Evolutionary conservation across 2,113 vertebrate species (phyloP).

Genomic region (Etheostoma spectabile): DNA sequence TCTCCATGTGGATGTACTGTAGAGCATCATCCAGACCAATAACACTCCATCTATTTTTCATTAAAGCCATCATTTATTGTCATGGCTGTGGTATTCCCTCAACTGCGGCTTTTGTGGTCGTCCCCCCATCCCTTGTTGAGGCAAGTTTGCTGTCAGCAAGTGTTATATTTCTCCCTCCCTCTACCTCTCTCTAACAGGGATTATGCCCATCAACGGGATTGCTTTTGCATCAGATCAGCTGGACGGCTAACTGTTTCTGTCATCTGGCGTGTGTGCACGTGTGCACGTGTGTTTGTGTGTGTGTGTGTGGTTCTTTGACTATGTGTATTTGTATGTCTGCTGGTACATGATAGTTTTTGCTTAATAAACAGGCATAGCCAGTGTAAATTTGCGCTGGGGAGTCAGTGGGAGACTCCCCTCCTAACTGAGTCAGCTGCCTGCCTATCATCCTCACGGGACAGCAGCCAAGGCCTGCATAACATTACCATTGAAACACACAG

Average conservation of each 20-base stretch:
- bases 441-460: conserved; percentile 39
- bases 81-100: conserved; percentile 29
- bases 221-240: conserved; percentile 70
- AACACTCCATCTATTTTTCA: conserved; percentile 54
- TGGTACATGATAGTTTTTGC: conserved; percentile 31
- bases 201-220: conserved; percentile 73
- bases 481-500: conserved; percentile 13
- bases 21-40: conserved; percentile 24
- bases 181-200: conserved; percentile 50
- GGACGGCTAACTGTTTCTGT: conserved; percentile 53
- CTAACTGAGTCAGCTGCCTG: conserved; percentile 40
- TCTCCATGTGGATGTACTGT: conserved; percentile 12
- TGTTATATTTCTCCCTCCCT: conserved; percentile 43
- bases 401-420: conserved; percentile 36
- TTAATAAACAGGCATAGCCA: conserved; percentile 55
- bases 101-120: conserved; percentile 35
- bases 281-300: not conserved
- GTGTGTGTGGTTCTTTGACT: conserved; percentile 4
- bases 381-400: conserved; percentile 45
- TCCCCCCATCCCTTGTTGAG: conserved; percentile 27
- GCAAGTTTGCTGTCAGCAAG: conserved; percentile 59
- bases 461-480: conserved; percentile 20
- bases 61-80: conserved; percentile 55
- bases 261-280: conserved; percentile 31
- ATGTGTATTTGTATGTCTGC: conserved; percentile 27